These are phyloP conservation scores for Orthosia cruda DNA, from an alignment of 2,888 invertebrate genomes.

Conservation along the genomic window DNA sequence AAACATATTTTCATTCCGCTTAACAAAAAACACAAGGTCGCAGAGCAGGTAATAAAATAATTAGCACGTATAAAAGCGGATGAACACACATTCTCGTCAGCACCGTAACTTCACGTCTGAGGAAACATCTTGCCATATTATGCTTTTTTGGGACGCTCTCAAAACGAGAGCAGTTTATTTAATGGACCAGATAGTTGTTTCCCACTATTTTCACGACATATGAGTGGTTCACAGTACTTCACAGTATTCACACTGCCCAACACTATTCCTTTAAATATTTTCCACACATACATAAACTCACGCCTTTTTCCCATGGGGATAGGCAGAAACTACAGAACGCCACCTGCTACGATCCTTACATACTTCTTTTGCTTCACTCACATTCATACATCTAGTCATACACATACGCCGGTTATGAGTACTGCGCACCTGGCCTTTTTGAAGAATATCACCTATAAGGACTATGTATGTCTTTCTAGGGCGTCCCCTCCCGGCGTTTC, in stretches of 20 bases:
- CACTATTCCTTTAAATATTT: constrained; percentile 61
- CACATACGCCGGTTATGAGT: no score
- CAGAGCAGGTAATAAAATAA: constrained; percentile 51
- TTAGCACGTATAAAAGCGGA: constrained; percentile 48
- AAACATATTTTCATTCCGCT: background rate
- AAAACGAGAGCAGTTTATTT: constrained; percentile 86
- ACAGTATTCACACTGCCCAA: constrained; percentile 58
- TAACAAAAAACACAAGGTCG: constrained; percentile 7
- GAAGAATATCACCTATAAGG: no score
- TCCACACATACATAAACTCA: no score
- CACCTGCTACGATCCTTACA: no score
- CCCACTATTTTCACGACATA: constrained; percentile 72
- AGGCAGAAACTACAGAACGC: no score
- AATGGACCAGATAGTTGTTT: constrained; percentile 84
- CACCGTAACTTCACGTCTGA: constrained; percentile 74
- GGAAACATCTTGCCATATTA: constrained; percentile 77
- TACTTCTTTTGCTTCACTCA: no score
- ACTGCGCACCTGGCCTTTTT: no score
- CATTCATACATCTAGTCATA: no score
- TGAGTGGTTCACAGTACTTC: constrained; percentile 63
- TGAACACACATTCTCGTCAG: constrained; percentile 68
- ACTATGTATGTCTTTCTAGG: no score
- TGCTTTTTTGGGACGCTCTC: constrained; percentile 76
- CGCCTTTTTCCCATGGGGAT: no score
- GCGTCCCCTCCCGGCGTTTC: no score